Evolutionary conservation across 2,888 invertebrate species (phyloP).

Genomic region (Leucania comma): DNA sequence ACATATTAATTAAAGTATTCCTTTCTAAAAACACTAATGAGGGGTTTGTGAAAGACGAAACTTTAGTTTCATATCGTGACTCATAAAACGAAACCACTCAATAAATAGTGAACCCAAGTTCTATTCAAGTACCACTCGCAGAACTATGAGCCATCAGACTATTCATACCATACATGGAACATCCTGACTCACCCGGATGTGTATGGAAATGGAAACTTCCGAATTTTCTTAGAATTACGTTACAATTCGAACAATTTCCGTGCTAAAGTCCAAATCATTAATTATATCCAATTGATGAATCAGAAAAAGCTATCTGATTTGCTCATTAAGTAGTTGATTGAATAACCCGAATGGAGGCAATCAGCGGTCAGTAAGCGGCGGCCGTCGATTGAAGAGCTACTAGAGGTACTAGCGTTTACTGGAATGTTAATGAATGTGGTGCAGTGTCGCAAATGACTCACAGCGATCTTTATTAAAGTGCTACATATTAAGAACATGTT

Average conservation of each 20-base stretch:
- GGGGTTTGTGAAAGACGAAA: not conserved
- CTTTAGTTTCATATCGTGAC: conserved; percentile 2
- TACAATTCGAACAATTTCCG: conserved; percentile 74
- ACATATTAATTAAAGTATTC: not conserved
- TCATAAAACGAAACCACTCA: not conserved
- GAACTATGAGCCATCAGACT: conserved; percentile 36
- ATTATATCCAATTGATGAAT: conserved; percentile 73
- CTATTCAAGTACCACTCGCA: conserved; percentile 12
- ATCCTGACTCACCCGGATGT: conserved; percentile 63
- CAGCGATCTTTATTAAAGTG: conserved; percentile 72
- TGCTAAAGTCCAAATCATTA: conserved; percentile 63
- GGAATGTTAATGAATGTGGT: conserved; percentile 85
- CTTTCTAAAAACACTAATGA: conserved; percentile 1
- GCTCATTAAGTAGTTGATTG: conserved; percentile 75
- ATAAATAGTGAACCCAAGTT: conserved; percentile 6
- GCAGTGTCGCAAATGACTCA: conserved; percentile 87
- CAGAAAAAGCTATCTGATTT: conserved; percentile 70
- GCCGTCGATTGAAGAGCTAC: conserved; percentile 69
- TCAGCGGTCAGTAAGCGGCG: conserved; percentile 69
- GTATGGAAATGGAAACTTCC: conserved; percentile 62
- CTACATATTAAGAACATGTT: conserved; percentile 84
- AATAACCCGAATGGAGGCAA: conserved; percentile 71
- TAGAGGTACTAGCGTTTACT: conserved; percentile 75
- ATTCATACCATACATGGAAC: conserved; percentile 54
- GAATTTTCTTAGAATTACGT: conserved; percentile 68